Base-by-base conservation (phyloP, 1,140 invertebrate genomes). In the Nasonia longicornis region DNA sequence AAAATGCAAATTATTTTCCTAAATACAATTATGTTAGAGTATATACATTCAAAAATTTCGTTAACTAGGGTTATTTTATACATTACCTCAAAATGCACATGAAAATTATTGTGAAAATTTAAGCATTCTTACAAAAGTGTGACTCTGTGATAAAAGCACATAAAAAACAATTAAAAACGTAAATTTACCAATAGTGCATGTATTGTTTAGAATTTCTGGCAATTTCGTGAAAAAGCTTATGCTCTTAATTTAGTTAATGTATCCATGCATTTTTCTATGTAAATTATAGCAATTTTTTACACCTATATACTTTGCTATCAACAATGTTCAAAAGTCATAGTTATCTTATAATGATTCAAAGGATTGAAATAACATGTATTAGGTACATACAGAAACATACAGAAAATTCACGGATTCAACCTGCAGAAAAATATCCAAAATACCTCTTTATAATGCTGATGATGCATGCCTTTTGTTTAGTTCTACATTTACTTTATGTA, bases 51-150 rank as follows among this genome's bases (percentile, higher is more conserved):
- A 52, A 77, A 77, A 77, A 80, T 22, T 48, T 14, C 12, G 20
- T 20, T n/a, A 20, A 58, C 6, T 58, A 42, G 38, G 26, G 66
- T 71, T 38, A 71, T 71, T 71, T 71, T 38, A 71, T 42, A 71
- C 69, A 38, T 16, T 71, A 71, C 69, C 69, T 71, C 69, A 71
- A 71, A 69, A 71, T 71, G 69, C 69, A 71, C 35, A 35, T 12
- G 4, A 71, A 3, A 38, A 71, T 71, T 12, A n/a, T 16, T 3
- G 14, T 67, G 20, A 67, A 31, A 67, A 12, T 67, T 4, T 67
- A 67, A n/a, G n/a, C 14, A 63, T 63, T 67, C 6, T 67, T 0
- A 31, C 12, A 69, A 29, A 69, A n/a, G 2, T 66, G 63, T 66
- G 11, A 22, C 63, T 66, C 26, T 2, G 10, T 66, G 26, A 22